A percentile compares a stretch with the other conserved stretches of the same genome.
These are phyloP conservation scores for cattle (Bos taurus) DNA, from an alignment of 2,113 vertebrate species.

Conservation along the genomic window ARS-UCD2.0 NC_037344.1:53777001-53777500, in stretches of 20 bases:
- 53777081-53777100: not conserved
- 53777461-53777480: not conserved
- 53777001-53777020: not conserved
- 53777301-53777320: not conserved
- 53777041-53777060: not conserved
- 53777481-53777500: not conserved
- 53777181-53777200: not conserved
- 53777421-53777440: not conserved
- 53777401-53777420: not conserved
- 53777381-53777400: not conserved
- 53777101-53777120: slow-evolving; percentile 2
- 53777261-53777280: not conserved
- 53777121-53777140: not conserved
- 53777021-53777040: not conserved
- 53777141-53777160: not conserved
- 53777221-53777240: not conserved
- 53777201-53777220: not conserved
- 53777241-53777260: not conserved
- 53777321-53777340: not conserved
- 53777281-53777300: not conserved
- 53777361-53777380: not conserved
- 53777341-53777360: not conserved
- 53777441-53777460: not conserved
- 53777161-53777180: not conserved
- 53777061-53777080: not conserved